Conservation (phyloP, 2,797 vertebrate species). For the Podarcis lilfordi region DNA sequence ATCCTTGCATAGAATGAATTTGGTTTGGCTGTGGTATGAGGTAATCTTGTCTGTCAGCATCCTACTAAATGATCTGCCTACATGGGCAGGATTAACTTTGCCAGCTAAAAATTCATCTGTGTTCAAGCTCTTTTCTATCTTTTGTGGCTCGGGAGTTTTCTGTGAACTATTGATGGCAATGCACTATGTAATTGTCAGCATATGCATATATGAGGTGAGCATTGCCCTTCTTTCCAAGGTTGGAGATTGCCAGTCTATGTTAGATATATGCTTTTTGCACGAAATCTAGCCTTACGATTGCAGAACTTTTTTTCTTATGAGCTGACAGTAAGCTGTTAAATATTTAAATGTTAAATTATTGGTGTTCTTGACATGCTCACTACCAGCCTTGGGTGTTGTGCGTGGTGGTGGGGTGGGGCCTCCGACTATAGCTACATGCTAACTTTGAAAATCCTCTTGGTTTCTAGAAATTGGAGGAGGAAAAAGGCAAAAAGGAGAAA, state of each 20-base stretch:
- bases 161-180: constrained; percentile 49
- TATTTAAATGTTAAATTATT: constrained; percentile 58
- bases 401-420: constrained; percentile 53
- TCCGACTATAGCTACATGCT: constrained; percentile 59
- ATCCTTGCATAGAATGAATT: constrained; percentile 46
- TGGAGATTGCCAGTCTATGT: constrained; percentile 77
- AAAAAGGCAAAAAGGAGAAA: constrained; percentile 94
- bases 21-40: constrained; percentile 54
- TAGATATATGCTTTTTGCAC: constrained; percentile 80
- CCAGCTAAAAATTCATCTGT: constrained; percentile 51
- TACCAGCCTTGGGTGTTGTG: constrained; percentile 73
- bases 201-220: constrained; percentile 61
- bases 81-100: constrained; percentile 57
- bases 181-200: constrained; percentile 43
- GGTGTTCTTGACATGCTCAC: constrained; percentile 76
- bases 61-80: constrained; percentile 54
- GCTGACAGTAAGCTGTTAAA: constrained; percentile 68
- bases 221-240: constrained; percentile 73
- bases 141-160: constrained; percentile 43
- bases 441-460: constrained; percentile 84
- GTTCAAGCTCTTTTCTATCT: constrained; percentile 45
- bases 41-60: constrained; percentile 56
- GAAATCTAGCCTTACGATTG: constrained; percentile 79
- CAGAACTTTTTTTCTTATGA: constrained; percentile 73
- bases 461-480: constrained; percentile 99